Conservation (phyloP, 1,140 invertebrate species). For the Calosoma granatense region DNA sequence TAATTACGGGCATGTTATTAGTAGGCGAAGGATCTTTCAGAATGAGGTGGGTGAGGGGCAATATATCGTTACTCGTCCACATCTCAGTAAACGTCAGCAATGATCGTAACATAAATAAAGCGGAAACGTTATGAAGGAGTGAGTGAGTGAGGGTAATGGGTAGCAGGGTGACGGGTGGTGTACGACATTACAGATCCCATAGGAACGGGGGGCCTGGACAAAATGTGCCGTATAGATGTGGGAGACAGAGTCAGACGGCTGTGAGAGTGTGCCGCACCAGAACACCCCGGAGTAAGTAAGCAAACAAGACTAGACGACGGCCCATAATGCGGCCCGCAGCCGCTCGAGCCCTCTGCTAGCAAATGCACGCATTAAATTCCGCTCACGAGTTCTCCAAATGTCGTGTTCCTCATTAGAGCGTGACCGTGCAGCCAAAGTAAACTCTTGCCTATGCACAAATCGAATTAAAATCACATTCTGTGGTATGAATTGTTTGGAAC, state of each 20-base stretch:
- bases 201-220: too few relatives aligned
- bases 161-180: too few relatives aligned
- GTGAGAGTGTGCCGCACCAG: background rate
- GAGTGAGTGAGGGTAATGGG: background rate
- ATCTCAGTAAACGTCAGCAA: constrained; percentile 4
- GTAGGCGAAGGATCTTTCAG: background rate
- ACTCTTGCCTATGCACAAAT: background rate
- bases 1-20: background rate
- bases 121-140: constrained; percentile 4
- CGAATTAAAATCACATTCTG: constrained; percentile 7
- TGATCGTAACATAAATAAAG: constrained; percentile 7
- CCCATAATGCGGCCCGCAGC: background rate
- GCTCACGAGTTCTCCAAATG: background rate
- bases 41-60: background rate
- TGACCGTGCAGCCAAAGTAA: background rate
- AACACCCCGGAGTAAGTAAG: background rate
- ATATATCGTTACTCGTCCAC: background rate
- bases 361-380: constrained; percentile 6
- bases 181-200: too few relatives aligned
- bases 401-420: background rate
- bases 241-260: background rate
- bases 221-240: background rate
- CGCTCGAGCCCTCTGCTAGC: background rate
- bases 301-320: background rate
- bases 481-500: too few relatives aligned